phyloP scores from a whole-genome alignment of 2,113 vertebrate genomes.

The Spermophilus dauricus region DNA sequence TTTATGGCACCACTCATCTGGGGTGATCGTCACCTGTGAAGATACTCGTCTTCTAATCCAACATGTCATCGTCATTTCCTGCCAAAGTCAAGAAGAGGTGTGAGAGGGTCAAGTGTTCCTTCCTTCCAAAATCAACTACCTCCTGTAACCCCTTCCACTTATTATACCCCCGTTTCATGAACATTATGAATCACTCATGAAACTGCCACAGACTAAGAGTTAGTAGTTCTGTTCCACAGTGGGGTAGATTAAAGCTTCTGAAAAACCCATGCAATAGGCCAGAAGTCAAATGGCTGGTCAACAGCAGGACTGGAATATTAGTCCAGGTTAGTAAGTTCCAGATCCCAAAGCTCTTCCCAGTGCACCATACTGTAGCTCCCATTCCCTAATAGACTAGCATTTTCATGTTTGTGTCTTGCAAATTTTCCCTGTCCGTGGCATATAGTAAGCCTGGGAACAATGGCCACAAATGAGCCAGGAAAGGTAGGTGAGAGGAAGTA shows the following conservation, averaged over 20 bases:
- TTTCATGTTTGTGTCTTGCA: neutral
- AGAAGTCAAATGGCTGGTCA: neutral
- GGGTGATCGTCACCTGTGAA: neutral
- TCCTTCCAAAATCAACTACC: neutral
- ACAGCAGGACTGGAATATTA: neutral
- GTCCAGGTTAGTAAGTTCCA: neutral
- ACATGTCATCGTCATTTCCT: neutral
- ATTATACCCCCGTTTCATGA: neutral
- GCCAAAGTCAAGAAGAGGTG: neutral
- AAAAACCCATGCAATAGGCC: neutral
- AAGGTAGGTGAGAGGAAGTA: neutral
- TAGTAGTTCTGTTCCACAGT: neutral
- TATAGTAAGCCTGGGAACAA: neutral
- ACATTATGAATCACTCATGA: neutral
- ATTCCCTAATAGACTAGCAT: neutral
- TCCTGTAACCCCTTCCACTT: neutral
- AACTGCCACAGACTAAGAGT: neutral
- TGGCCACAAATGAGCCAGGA: too few relatives aligned
- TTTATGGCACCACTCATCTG: neutral
- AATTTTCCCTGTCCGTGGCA: neutral
- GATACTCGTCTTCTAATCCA: neutral
- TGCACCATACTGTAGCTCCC: neutral
- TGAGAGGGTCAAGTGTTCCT: neutral
- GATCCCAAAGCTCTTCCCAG: neutral
- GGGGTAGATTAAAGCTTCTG: neutral